These are phyloP conservation scores for Eptesicus fuscus DNA, from an alignment of 2,113 vertebrate species.

Conservation along the genomic window DNA sequence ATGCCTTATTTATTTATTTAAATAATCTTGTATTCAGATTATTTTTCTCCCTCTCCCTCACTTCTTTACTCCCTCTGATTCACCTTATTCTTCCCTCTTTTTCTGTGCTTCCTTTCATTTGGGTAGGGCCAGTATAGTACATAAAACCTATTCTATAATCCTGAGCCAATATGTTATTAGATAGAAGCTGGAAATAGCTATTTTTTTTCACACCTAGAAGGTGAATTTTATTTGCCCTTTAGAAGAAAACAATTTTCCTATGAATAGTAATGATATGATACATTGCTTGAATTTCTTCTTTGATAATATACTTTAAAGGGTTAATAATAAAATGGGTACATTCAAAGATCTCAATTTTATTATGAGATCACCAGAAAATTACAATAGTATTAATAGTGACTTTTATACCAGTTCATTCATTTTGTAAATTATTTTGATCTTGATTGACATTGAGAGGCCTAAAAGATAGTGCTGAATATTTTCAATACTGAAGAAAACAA, in stretches of 20 bases:
- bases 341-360: neutral
- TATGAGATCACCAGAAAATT: neutral
- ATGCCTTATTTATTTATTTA: neutral
- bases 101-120: neutral
- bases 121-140: neutral
- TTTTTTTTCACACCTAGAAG: neutral
- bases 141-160: neutral
- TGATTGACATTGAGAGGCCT: neutral
- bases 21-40: neutral
- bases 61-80: neutral
- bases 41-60: neutral
- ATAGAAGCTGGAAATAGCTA: neutral
- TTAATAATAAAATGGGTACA: slow-evolving; percentile 32
- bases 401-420: slow-evolving; percentile 43
- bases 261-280: neutral
- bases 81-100: neutral
- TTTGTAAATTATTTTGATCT: slow-evolving; percentile 35
- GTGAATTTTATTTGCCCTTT: slow-evolving; percentile 12
- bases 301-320: neutral
- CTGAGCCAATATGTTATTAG: neutral
- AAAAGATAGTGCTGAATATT: neutral
- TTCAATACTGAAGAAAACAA: neutral
- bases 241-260: neutral
- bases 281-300: slow-evolving; percentile 20
- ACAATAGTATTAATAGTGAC: neutral